A percentile compares a stretch with the other conserved stretches of the same genome.
Evolutionary conservation across 30 jellyfish, hydroid and myxozoan species (phyloP).

Genomic region (Aurelia sp.): DNA sequence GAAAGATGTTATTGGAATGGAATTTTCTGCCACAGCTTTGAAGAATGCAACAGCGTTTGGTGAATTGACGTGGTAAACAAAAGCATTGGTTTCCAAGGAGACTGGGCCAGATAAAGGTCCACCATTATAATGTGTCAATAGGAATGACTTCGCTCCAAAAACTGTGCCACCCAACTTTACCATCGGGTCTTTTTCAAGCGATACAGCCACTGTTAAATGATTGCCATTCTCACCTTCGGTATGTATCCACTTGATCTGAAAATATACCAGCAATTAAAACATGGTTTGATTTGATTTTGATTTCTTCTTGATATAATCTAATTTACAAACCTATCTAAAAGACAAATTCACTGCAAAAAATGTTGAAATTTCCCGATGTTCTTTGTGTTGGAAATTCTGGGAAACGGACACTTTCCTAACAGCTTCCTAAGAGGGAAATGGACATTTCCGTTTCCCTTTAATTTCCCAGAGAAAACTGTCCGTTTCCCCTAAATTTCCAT

Average conservation of each 20-base stretch:
- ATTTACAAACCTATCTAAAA: too few relatives aligned
- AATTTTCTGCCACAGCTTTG: constrained; percentile 32
- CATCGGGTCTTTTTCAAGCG: background rate
- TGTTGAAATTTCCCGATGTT: too few relatives aligned
- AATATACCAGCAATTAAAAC: background rate
- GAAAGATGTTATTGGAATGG: constrained; percentile 3
- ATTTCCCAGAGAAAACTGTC: too few relatives aligned
- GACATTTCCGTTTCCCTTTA: too few relatives aligned
- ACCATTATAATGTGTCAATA: constrained; percentile 21
- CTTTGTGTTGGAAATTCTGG: too few relatives aligned
- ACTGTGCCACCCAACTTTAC: constrained; percentile 33
- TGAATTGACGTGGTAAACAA: background rate
- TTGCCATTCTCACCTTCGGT: background rate
- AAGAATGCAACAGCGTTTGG: background rate
- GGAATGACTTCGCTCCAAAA: constrained; percentile 21
- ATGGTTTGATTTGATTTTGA: too few relatives aligned
- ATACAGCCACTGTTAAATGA: constrained; percentile 9
- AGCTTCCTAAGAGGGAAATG: too few relatives aligned
- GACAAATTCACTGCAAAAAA: too few relatives aligned
- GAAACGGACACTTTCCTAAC: too few relatives aligned
- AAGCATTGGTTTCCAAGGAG: constrained; percentile 4
- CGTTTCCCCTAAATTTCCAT: too few relatives aligned
- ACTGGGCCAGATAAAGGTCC: constrained; percentile 47
- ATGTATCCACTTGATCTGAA: constrained; percentile 20
- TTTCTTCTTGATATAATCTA: too few relatives aligned